Evolutionary conservation across 2,888 invertebrate genomes (phyloP).

Genomic region (Latheticus oryzae): DNA sequence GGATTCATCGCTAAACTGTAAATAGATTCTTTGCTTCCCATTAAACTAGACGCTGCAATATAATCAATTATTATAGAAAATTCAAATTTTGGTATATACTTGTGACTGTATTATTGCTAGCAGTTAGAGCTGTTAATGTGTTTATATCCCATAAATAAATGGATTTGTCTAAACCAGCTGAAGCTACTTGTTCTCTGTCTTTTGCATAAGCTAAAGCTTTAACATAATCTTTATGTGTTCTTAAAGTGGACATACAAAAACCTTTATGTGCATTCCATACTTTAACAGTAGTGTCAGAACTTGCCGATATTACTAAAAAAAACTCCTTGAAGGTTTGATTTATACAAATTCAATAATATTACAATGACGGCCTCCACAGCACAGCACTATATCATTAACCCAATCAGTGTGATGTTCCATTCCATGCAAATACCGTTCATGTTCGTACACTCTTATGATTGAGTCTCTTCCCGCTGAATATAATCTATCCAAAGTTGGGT

Average conservation of each 20-base stretch:
- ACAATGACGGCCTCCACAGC: conserved; percentile 96
- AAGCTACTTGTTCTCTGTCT: conserved; percentile 95
- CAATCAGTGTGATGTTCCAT: conserved; percentile 99
- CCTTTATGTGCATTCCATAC: conserved; percentile 99
- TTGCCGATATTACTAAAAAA: conserved; percentile 92
- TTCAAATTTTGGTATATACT: conserved; percentile 69
- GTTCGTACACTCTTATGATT: conserved; percentile 93
- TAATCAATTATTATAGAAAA: no score
- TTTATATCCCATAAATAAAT: conserved; percentile 99
- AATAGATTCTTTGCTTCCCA: conserved; percentile 97
- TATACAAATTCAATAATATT: conserved; percentile 49
- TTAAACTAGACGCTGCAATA: conserved; percentile 86
- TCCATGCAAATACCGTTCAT: conserved; percentile 89
- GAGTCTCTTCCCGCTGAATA: conserved; percentile 98
- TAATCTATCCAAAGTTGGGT: conserved; percentile 85
- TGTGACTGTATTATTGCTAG: conserved; percentile 98
- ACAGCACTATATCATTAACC: conserved; percentile 99
- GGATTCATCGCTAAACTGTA: conserved; percentile 99
- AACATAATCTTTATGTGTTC: conserved; percentile 99
- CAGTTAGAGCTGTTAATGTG: conserved; percentile 95
- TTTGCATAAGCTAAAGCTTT: conserved; percentile 97
- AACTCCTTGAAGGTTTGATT: neutral
- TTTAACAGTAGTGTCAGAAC: conserved; percentile 99
- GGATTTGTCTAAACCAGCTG: conserved; percentile 95
- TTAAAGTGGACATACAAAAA: conserved; percentile 97